Conservation (phyloP, 2,888 invertebrate species). For the Plagiodera versicolora region DNA sequence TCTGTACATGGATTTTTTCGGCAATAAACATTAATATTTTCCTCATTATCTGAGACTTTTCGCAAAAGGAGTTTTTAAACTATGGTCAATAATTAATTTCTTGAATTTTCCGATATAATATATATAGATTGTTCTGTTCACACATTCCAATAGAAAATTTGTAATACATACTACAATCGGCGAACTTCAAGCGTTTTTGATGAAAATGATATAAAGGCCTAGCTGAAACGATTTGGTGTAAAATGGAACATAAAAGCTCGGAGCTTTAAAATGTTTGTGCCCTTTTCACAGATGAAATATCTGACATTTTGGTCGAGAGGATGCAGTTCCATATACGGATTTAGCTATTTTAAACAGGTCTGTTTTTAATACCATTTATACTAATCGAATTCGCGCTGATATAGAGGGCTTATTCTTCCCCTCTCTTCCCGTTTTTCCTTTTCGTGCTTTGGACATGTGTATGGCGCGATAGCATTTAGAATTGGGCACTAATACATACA, state of each 20-base stretch:
- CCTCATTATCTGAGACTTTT: no score
- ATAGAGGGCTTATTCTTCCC: slow-evolving; percentile 40
- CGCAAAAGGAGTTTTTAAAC: no score
- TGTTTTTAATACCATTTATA: slow-evolving; percentile 63
- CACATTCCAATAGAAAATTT: neutral
- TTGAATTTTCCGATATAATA: no score
- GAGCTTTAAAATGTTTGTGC: slow-evolving; percentile 26
- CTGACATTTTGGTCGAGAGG: slow-evolving; percentile 37
- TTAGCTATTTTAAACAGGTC: slow-evolving; percentile 57
- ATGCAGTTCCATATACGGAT: slow-evolving; percentile 36
- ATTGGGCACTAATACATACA: slow-evolving; percentile 48
- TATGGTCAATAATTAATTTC: no score
- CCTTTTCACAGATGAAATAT: slow-evolving; percentile 35
- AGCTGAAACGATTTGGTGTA: neutral
- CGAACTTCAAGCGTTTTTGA: neutral
- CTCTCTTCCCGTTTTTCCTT: slow-evolving; percentile 27
- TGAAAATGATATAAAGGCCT: neutral
- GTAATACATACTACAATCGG: neutral
- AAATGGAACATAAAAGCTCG: slow-evolving; percentile 23
- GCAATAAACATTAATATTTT: no score
- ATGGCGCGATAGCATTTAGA: slow-evolving; percentile 49
- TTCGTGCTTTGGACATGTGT: slow-evolving; percentile 42
- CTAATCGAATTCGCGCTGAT: slow-evolving; percentile 61
- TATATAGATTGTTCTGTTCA: neutral
- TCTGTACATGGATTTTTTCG: no score